Evolutionary conservation across 2,888 invertebrate species (phyloP).

Genomic region (Nasonia oneida): DNA sequence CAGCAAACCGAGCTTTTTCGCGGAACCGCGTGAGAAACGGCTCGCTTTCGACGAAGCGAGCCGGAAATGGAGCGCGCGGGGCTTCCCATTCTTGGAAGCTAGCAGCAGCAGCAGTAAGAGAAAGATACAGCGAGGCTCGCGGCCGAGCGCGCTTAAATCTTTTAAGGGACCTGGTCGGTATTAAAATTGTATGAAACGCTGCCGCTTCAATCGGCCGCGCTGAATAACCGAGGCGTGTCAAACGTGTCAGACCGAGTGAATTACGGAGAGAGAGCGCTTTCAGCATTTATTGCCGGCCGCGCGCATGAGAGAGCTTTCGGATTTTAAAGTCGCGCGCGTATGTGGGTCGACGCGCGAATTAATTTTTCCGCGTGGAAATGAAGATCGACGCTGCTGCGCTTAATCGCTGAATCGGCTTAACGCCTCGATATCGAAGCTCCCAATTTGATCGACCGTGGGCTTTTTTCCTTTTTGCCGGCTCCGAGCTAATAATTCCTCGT

Average conservation of each 20-base stretch:
- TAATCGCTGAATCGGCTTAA: neutral
- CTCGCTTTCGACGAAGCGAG: conserved; percentile 64
- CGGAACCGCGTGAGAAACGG: conserved; percentile 65
- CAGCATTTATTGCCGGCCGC: neutral
- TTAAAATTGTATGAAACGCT: conserved; percentile 36
- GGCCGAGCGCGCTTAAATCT: conserved; percentile 44
- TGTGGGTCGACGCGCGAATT: conserved; percentile 8
- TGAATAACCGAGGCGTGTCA: conserved; percentile 27
- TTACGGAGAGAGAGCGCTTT: neutral
- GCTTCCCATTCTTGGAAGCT: conserved; percentile 64
- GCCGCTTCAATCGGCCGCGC: conserved; percentile 9
- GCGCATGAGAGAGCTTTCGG: neutral
- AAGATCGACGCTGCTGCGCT: neutral
- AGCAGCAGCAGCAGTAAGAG: neutral
- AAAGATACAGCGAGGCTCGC: conserved; percentile 4
- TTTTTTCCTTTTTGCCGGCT: too few species aligned
- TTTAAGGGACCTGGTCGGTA: conserved; percentile 9
- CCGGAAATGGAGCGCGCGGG: conserved; percentile 66
- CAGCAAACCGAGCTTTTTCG: conserved; percentile 34
- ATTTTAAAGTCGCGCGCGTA: neutral
- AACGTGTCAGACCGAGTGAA: neutral
- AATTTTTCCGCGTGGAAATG: neutral
- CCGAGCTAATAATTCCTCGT: neutral
- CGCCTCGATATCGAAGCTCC: neutral
- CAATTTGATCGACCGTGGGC: too few species aligned